Percentiles rank a stretch among this genome's conserved stretches.
phyloP scores from a whole-genome alignment of 2,113 vertebrate genomes.

The Motacilla tschutschensis region DNA sequence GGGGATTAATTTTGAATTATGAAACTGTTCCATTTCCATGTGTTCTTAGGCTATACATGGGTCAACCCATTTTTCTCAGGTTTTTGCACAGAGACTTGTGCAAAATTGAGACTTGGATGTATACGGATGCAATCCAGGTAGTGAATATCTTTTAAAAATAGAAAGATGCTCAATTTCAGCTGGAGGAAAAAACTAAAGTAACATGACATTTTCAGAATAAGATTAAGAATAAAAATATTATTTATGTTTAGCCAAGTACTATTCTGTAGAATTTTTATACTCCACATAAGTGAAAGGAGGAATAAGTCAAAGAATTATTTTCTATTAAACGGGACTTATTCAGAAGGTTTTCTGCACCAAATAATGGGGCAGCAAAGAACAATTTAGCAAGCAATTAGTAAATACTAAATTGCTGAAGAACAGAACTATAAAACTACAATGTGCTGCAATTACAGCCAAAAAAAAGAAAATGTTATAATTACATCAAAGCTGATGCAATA shows the following conservation, averaged over 20 bases:
- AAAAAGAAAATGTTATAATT: neutral
- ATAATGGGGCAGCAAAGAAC: neutral
- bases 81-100: neutral
- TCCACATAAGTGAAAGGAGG: too few species aligned
- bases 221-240: neutral
- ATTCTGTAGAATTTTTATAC: neutral
- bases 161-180: neutral
- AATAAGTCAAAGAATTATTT: neutral
- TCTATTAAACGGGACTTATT: neutral
- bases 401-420: neutral
- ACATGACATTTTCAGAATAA: neutral
- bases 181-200: neutral
- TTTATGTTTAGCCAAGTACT: neutral
- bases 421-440: slow-evolving; percentile 5
- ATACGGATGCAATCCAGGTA: neutral
- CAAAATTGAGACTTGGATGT: neutral
- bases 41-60: neutral
- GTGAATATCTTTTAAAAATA: slow-evolving; percentile 1
- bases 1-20: slow-evolving; percentile 17
- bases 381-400: slow-evolving; percentile 15
- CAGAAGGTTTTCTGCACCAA: neutral
- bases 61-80: neutral
- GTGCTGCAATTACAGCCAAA: neutral
- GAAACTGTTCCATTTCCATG: slow-evolving; percentile 9
- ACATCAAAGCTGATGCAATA: slow-evolving; percentile 14